A percentile compares a stretch with the other conserved stretches of the same genome.
Evolutionary conservation across 2,113 vertebrate species (phyloP).

Genomic region (Stegostoma tigrinum): DNA sequence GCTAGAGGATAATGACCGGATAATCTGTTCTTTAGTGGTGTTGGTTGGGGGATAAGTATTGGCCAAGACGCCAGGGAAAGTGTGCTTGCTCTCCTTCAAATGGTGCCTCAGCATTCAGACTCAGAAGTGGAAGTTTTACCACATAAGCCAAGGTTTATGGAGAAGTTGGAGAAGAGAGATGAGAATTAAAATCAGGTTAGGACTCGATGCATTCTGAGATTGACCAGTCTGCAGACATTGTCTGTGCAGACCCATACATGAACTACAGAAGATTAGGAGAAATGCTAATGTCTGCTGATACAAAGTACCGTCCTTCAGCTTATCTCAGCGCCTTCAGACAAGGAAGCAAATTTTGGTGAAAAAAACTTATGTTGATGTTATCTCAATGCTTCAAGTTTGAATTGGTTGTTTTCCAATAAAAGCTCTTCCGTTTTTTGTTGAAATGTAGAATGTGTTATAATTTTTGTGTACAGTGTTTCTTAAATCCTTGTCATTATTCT

Average conservation of each 20-base stretch:
- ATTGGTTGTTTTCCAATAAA: background rate
- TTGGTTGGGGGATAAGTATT: constrained; percentile 14
- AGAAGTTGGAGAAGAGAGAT: background rate
- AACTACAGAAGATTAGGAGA: background rate
- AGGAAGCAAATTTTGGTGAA: background rate
- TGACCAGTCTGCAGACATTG: background rate
- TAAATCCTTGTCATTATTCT: background rate
- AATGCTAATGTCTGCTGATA: background rate
- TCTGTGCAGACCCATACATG: background rate
- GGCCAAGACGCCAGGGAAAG: background rate
- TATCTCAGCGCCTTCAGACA: background rate
- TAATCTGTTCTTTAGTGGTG: background rate
- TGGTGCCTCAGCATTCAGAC: background rate
- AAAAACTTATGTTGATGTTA: background rate
- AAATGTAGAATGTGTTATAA: background rate
- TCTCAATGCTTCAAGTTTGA: background rate
- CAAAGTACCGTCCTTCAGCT: background rate
- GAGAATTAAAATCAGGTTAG: background rate
- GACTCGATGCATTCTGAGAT: no score
- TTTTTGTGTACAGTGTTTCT: background rate
- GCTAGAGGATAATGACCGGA: background rate
- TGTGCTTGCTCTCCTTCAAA: background rate
- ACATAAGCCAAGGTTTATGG: background rate
- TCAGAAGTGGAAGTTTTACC: background rate
- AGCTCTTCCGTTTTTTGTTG: background rate